Conservation (phyloP, 2,888 invertebrate species). For the Andrena fulva region DNA sequence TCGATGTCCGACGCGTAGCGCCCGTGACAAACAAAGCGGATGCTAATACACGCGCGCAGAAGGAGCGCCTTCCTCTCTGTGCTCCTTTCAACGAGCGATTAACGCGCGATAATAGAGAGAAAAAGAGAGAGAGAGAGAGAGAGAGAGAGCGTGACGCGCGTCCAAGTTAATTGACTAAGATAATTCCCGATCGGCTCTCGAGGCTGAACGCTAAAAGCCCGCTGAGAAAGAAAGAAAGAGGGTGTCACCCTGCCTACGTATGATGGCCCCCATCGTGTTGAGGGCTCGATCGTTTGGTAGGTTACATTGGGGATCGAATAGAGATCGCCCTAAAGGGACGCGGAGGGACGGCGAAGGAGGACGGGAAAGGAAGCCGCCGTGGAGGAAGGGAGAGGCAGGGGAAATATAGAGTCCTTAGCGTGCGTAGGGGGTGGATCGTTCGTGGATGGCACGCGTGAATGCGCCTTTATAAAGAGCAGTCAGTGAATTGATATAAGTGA, state of each 20-base stretch:
- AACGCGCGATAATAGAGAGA: slow-evolving; percentile 61
- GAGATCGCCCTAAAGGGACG: slow-evolving; percentile 40
- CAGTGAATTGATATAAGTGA: slow-evolving; percentile 84
- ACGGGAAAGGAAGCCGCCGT: slow-evolving; percentile 23
- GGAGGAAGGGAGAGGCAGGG: slow-evolving; percentile 20
- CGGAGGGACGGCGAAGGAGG: slow-evolving; percentile 30
- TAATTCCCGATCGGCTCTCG: slow-evolving; percentile 70
- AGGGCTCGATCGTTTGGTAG: slow-evolving; percentile 67
- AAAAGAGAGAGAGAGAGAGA: neutral
- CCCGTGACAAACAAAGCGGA: slow-evolving; percentile 17
- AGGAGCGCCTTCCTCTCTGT: slow-evolving; percentile 40
- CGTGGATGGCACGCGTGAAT: slow-evolving; percentile 82
- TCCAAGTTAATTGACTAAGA: slow-evolving; percentile 73
- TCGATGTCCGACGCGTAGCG: slow-evolving; percentile 28
- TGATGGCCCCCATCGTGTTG: slow-evolving; percentile 46
- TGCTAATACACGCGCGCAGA: slow-evolving; percentile 31
- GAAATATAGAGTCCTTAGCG: slow-evolving; percentile 65
- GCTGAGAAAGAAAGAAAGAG: slow-evolving; percentile 54
- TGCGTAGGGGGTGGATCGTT: slow-evolving; percentile 68
- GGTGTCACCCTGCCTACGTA: slow-evolving; percentile 41
- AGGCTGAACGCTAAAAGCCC: slow-evolving; percentile 55
- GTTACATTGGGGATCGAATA: slow-evolving; percentile 50
- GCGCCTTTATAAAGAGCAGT: slow-evolving; percentile 82
- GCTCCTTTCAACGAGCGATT: slow-evolving; percentile 57
- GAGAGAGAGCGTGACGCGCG: slow-evolving; percentile 56